These are phyloP conservation scores for Polyodon spathula DNA, from an alignment of 2,113 vertebrate genomes.

Conservation along the genomic window DNA sequence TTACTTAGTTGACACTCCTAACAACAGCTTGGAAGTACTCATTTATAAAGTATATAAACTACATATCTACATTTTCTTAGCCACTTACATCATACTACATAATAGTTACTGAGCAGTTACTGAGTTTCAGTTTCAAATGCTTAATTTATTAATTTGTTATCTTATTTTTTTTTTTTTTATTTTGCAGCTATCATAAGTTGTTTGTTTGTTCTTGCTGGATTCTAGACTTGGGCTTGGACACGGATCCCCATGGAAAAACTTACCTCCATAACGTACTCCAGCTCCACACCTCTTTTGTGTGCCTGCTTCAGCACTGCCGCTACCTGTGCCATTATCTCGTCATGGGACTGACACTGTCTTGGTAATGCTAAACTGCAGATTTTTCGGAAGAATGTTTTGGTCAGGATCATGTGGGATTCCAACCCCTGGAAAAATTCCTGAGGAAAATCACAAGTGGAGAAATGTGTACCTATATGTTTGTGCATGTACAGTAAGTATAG, in stretches of 20 bases:
- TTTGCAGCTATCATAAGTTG: too few relatives aligned
- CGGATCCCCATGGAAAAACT: slow-evolving; percentile 18
- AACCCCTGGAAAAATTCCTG: slow-evolving; percentile 94
- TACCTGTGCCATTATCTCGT: slow-evolving; percentile 67
- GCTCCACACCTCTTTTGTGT: slow-evolving; percentile 81
- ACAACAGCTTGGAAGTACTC: too few relatives aligned
- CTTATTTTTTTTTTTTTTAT: too few relatives aligned
- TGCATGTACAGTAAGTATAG: neutral
- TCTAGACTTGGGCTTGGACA: too few relatives aligned
- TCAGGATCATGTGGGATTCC: slow-evolving; percentile 85
- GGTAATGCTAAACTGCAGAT: slow-evolving; percentile 60
- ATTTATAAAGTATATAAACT: too few relatives aligned
- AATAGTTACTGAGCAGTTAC: too few relatives aligned
- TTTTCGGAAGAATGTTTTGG: slow-evolving; percentile 80
- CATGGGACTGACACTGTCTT: slow-evolving; percentile 59
- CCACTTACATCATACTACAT: too few relatives aligned
- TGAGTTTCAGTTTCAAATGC: too few relatives aligned
- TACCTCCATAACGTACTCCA: slow-evolving; percentile 90
- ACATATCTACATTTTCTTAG: too few relatives aligned
- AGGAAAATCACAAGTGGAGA: neutral
- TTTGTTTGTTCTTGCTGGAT: too few relatives aligned
- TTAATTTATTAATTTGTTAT: too few relatives aligned
- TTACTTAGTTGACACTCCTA: too few relatives aligned
- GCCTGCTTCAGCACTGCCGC: slow-evolving; percentile 75
- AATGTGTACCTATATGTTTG: neutral